These are phyloP conservation scores for Hystrix brachyura DNA, from an alignment of 2,113 vertebrate genomes.

Conservation along the genomic window DNA sequence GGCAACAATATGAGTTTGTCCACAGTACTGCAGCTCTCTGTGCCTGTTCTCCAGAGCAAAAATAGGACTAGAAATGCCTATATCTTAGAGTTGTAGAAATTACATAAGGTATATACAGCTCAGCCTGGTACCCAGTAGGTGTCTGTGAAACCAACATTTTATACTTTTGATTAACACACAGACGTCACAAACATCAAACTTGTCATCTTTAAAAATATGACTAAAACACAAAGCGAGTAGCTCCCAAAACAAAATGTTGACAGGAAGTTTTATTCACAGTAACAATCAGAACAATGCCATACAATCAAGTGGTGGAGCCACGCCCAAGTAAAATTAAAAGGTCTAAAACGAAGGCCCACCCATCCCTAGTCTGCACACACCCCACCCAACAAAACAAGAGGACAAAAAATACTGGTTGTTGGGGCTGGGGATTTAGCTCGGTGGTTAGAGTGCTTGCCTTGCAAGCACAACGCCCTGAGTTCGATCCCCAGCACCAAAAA, in stretches of 20 bases:
- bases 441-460: too few species aligned
- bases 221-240: constrained; percentile 20
- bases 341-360: neutral
- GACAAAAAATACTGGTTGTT: constrained; percentile 31
- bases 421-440: too few species aligned
- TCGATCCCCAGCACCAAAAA: too few species aligned
- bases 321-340: constrained; percentile 1
- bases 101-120: neutral
- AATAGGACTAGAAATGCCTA: neutral
- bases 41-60: neutral
- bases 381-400: constrained; percentile 26
- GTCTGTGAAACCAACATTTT: constrained; percentile 29
- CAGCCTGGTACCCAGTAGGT: neutral
- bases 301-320: neutral
- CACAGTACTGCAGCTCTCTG: neutral
- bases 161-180: constrained; percentile 61
- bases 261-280: constrained; percentile 40
- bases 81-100: neutral
- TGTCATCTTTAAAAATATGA: constrained; percentile 55
- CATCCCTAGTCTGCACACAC: neutral
- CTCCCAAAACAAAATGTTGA: constrained; percentile 46
- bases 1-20: neutral
- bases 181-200: constrained; percentile 14
- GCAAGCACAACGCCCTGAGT: too few species aligned
- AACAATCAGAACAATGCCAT: constrained; percentile 47